Base-by-base conservation (phyloP, 2,888 invertebrate species). In the Diaphora mendica region DNA sequence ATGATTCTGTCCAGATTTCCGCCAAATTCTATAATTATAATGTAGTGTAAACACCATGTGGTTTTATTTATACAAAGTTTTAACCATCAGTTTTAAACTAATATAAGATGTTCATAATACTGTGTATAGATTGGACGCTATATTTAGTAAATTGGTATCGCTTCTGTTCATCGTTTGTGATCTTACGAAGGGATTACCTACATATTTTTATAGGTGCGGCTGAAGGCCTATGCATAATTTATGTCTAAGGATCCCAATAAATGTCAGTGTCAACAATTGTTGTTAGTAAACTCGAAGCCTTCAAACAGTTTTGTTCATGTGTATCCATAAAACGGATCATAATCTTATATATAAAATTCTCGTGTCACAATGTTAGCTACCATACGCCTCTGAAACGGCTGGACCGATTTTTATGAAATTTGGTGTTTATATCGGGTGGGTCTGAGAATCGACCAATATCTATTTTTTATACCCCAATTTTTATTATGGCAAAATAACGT, bases 211-310 rank as follows among this genome's bases (percentile, higher is more conserved):
- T 70, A 75, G 72, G 75, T 71, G 69, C 44, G 48, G 65, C 68
- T 13, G 74, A 72, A 68, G 74, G 71, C 74, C 69, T 75, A 87
- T 93, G 86, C 87, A 92, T 92, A 87, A 92, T 92, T 92, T 91
- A 92, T 89, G 85, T 75, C 77, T 73, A 79, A 82, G 87, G 87
- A 85, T 85, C 86, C 86, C 88, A 92, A 91, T 92, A 92, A 91
- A 87, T 90, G 91, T 89, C 90, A 87, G 86, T 76, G 89, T 90
- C 89, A 88, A 91, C 90, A 89, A 83, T 82, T 81, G 81, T 85
- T 85, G 84, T 84, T 86, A 83, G 86, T 90, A 88, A 87, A 84
- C 62, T 86, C 81, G 84, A 86, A 85, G 87, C 79, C 68, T 83
- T 81, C 64, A 20, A 64, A 64, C 35, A 23, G 35, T 35, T 64